These are phyloP conservation scores for Urocyon cinereoargenteus DNA, from an alignment of 2,797 vertebrate species.

Conservation along the genomic window DNA sequence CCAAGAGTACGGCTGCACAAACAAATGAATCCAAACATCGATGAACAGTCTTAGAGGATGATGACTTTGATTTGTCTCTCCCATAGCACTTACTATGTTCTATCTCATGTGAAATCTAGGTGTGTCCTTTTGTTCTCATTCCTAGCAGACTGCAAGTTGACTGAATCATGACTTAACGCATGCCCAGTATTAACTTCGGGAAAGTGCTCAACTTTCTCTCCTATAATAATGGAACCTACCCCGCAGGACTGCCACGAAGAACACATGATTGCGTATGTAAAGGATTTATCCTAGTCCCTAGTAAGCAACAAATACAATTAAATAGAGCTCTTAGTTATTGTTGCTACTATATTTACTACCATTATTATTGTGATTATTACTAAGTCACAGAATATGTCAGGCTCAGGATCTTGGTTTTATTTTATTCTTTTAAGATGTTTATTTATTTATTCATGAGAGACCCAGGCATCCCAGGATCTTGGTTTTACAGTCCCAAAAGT, in stretches of 20 bases:
- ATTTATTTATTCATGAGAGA: no score
- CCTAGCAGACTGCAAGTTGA: background rate
- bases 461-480: background rate
- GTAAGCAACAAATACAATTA: constrained; percentile 17
- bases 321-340: background rate
- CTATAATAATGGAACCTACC: background rate
- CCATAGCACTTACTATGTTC: background rate
- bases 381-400: background rate
- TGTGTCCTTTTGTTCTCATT: background rate
- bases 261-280: background rate
- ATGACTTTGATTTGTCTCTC: background rate
- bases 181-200: background rate
- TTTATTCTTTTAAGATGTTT: no score
- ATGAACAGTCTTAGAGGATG: background rate
- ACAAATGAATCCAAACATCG: background rate
- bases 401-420: background rate
- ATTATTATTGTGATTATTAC: background rate
- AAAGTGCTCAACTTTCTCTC: background rate
- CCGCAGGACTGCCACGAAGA: background rate
- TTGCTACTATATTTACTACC: background rate
- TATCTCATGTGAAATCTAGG: background rate
- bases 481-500: background rate
- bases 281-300: background rate
- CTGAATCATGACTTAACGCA: background rate
- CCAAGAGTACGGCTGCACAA: background rate